phyloP scores from a whole-genome alignment of 2,113 vertebrate species.

The Pelecanoides urinatrix region DNA sequence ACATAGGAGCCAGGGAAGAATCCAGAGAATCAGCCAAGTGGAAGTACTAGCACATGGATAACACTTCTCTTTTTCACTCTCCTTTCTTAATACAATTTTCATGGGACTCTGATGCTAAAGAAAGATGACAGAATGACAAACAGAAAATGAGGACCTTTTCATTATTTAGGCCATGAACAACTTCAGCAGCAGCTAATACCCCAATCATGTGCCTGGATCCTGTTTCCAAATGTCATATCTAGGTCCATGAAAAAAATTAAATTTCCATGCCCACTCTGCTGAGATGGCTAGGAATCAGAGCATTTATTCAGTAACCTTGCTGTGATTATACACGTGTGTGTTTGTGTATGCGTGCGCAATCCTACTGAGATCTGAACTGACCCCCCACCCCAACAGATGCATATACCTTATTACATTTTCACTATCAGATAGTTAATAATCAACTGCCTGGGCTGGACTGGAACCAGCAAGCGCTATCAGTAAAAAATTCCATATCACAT shows the following conservation, averaged over 20 bases:
- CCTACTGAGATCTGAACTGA: not conserved
- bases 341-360: no score
- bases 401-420: not conserved
- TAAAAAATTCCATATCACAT: not conserved
- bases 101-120: not conserved
- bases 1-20: not conserved
- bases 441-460: not conserved
- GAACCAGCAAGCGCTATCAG: constrained; percentile 1
- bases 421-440: constrained; percentile 24
- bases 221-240: not conserved
- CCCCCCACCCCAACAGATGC: not conserved
- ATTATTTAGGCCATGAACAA: not conserved
- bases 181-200: not conserved
- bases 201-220: not conserved
- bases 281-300: not conserved
- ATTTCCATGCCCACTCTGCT: not conserved
- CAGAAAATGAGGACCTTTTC: not conserved
- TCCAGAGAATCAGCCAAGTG: not conserved
- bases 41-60: not conserved
- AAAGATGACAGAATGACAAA: not conserved
- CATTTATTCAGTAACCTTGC: not conserved
- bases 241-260: not conserved
- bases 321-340: not conserved
- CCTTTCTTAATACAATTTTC: not conserved
- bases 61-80: not conserved